phyloP scores from a whole-genome alignment of 1,140 invertebrate genomes.

The Eciton burchellii region DNA sequence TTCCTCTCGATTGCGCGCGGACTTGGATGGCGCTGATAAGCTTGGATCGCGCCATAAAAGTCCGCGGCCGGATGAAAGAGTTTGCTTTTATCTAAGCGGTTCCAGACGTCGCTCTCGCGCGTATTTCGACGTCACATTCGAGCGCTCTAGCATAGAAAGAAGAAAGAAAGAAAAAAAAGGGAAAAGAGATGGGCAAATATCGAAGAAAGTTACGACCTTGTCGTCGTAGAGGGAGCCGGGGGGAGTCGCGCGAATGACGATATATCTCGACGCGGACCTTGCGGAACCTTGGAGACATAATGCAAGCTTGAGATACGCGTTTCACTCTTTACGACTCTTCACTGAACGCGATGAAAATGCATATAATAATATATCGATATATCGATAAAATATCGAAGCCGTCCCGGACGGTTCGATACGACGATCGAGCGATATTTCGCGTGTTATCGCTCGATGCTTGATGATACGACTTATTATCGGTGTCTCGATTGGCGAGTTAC shows the following conservation, averaged over 20 bases:
- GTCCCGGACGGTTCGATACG: constrained; percentile 31
- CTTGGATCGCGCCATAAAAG: constrained; percentile 46
- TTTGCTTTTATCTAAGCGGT: constrained; percentile 60
- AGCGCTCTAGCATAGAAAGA: constrained; percentile 46
- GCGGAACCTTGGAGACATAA: constrained; percentile 8
- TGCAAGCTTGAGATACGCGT: constrained; percentile 22
- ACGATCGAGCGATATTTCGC: constrained; percentile 7
- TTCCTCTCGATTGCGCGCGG: background rate
- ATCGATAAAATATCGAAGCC: constrained; percentile 64
- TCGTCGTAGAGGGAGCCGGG: background rate
- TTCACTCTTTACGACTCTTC: constrained; percentile 40
- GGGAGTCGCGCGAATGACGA: constrained; percentile 25
- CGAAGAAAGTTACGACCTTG: constrained; percentile 61
- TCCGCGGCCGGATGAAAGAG: constrained; percentile 51
- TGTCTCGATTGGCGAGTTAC: constrained; percentile 48
- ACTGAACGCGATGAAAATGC: constrained; percentile 56
- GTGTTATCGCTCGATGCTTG: constrained; percentile 44
- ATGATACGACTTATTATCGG: constrained; percentile 42
- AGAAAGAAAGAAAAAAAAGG: no score
- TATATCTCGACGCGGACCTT: constrained; percentile 27
- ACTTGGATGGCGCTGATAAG: constrained; percentile 48
- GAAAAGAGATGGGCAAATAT: no score
- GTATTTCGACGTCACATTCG: constrained; percentile 49
- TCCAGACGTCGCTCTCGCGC: constrained; percentile 35
- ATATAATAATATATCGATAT: no score